These are phyloP conservation scores for Austrofundulus limnaeus DNA, from an alignment of 2,113 vertebrate species.

Conservation along the genomic window DNA sequence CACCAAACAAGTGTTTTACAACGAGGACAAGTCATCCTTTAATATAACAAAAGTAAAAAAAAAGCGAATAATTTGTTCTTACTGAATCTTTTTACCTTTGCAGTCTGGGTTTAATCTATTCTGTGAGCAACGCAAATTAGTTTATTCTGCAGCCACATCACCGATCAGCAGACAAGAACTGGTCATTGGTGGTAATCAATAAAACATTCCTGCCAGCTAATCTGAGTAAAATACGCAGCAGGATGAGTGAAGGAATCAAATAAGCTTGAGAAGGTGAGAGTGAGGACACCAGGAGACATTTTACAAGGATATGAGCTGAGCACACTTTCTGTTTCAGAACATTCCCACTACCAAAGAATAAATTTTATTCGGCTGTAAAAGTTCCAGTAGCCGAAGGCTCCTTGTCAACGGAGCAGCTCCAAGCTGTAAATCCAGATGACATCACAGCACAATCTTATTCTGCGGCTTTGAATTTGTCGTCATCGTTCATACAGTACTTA, in stretches of 20 bases:
- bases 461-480: constrained; percentile 43
- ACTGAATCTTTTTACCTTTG: no score
- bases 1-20: constrained; percentile 11
- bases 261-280: constrained; percentile 45
- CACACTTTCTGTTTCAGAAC: constrained; percentile 49
- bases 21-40: neutral
- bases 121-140: no score
- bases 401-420: constrained; percentile 56
- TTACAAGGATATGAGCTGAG: constrained; percentile 55
- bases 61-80: no score
- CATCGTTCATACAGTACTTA: constrained; percentile 28
- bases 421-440: constrained; percentile 62
- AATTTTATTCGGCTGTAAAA: constrained; percentile 66
- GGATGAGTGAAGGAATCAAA: constrained; percentile 36
- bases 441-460: constrained; percentile 55
- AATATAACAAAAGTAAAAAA: no score
- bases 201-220: constrained; percentile 6
- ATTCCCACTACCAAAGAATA: constrained; percentile 49
- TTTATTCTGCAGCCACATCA: no score
- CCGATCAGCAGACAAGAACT: neutral
- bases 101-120: no score
- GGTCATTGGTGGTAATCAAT: constrained; percentile 11
- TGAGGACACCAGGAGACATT: constrained; percentile 47
- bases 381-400: constrained; percentile 52
- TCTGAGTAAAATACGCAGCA: constrained; percentile 8